Percentiles rank a stretch among this genome's conserved stretches.
Evolutionary conservation across 2,113 vertebrate species (phyloP).

Genomic region (Ailurus styani): DNA sequence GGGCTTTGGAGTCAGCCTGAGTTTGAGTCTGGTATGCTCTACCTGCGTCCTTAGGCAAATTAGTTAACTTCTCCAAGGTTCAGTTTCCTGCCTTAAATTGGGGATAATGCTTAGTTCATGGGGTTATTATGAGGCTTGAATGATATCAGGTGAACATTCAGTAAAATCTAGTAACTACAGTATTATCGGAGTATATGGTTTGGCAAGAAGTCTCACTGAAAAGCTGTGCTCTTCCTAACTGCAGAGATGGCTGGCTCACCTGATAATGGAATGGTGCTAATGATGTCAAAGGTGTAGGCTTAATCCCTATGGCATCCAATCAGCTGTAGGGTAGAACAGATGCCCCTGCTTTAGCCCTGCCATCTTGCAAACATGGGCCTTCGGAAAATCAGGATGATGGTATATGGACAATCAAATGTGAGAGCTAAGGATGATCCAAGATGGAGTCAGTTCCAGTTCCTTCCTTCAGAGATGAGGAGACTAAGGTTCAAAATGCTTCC

Average conservation of each 20-base stretch:
- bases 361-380: background rate
- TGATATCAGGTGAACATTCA: background rate
- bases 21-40: background rate
- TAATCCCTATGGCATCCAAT: background rate
- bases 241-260: background rate
- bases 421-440: background rate
- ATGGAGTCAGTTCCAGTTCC: background rate
- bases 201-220: background rate
- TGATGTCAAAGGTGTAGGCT: background rate
- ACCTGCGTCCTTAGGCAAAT: background rate
- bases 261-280: background rate
- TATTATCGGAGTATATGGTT: background rate
- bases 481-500: background rate
- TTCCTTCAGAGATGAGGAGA: background rate
- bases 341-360: background rate
- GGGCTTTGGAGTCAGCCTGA: background rate
- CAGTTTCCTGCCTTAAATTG: background rate
- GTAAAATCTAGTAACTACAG: background rate
- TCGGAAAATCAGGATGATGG: background rate
- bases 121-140: background rate
- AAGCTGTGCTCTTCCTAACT: background rate
- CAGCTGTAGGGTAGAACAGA: background rate
- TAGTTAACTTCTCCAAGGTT: background rate
- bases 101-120: background rate
- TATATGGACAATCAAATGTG: background rate